phyloP scores from a whole-genome alignment of 2,797 vertebrate genomes.

The Enteromius unitaeniatus region DNA sequence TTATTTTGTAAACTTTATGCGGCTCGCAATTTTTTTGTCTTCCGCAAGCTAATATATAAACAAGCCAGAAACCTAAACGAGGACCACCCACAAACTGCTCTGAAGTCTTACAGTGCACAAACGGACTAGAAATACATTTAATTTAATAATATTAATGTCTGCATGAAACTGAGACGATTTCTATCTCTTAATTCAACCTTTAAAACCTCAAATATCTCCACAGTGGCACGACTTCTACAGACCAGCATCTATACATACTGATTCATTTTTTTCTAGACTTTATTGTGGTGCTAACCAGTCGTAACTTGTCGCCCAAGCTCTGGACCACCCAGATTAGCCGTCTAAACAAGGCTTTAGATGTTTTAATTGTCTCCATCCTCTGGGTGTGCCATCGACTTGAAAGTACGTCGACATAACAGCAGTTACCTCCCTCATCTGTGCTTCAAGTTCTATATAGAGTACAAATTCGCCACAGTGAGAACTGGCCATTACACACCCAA shows the following conservation, averaged over 20 bases:
- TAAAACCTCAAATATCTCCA: conserved; percentile 31
- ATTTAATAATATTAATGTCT: conserved; percentile 56
- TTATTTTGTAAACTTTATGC: conserved; percentile 59
- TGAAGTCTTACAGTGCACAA: conserved; percentile 24
- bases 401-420: conserved; percentile 66
- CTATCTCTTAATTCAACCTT: conserved; percentile 1
- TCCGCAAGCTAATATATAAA: conserved; percentile 68
- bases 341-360: conserved; percentile 70
- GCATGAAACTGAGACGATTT: conserved; percentile 15
- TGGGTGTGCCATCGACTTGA: conserved; percentile 72
- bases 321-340: conserved; percentile 79
- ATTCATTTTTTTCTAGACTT: conserved; percentile 39
- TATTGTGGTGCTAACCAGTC: conserved; percentile 71
- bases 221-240: conserved; percentile 18
- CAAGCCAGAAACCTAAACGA: conserved; percentile 55
- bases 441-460: conserved; percentile 35
- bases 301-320: conserved; percentile 69
- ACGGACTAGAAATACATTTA: conserved; percentile 42
- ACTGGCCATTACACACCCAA: conserved; percentile 39
- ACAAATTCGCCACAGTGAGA: conserved; percentile 48
- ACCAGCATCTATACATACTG: conserved; percentile 8
- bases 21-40: conserved; percentile 65
- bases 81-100: conserved; percentile 70
- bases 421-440: conserved; percentile 35
- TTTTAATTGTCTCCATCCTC: conserved; percentile 82